Conservation (phyloP, 1,140 invertebrate species). For the Ceratina calcarata region DNA sequence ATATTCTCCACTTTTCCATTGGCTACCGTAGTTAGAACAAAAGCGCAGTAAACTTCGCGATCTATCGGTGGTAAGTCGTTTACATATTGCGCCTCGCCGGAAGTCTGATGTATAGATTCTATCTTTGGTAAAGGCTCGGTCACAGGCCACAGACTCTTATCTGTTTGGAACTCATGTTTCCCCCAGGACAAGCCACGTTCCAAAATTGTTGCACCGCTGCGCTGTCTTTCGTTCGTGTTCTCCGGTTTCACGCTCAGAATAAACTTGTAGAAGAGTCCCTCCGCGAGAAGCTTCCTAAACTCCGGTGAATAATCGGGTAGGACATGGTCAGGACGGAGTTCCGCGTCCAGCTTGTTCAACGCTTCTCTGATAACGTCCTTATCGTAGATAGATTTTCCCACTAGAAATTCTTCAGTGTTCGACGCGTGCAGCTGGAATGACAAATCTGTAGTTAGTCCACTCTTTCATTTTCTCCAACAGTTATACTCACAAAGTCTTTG, state of each 20-base stretch:
- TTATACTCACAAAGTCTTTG: constrained; percentile 83
- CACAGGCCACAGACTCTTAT: constrained; percentile 88
- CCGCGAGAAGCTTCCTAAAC: constrained; percentile 85
- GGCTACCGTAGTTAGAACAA: constrained; percentile 82
- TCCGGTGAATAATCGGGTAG: constrained; percentile 84
- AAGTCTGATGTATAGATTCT: constrained; percentile 87
- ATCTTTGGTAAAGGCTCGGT: constrained; percentile 89
- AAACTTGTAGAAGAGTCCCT: constrained; percentile 88
- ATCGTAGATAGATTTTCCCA: constrained; percentile 81
- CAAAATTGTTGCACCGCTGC: constrained; percentile 81
- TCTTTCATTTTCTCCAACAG: not conserved
- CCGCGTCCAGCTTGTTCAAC: constrained; percentile 81
- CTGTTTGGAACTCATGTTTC: constrained; percentile 86
- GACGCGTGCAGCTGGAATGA: constrained; percentile 82
- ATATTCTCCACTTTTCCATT: constrained; percentile 81
- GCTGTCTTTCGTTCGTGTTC: constrained; percentile 69
- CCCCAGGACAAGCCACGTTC: constrained; percentile 86
- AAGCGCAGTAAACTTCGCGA: constrained; percentile 84
- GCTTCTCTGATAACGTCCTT: constrained; percentile 82
- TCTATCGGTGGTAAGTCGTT: constrained; percentile 83
- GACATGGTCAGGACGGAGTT: constrained; percentile 84
- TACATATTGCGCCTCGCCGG: constrained; percentile 87
- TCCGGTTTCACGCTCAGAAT: constrained; percentile 79
- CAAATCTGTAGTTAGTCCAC: not conserved
- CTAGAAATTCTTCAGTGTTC: constrained; percentile 85